Conservation (phyloP, 2,888 invertebrate species). For the Dasypolia templi region DNA sequence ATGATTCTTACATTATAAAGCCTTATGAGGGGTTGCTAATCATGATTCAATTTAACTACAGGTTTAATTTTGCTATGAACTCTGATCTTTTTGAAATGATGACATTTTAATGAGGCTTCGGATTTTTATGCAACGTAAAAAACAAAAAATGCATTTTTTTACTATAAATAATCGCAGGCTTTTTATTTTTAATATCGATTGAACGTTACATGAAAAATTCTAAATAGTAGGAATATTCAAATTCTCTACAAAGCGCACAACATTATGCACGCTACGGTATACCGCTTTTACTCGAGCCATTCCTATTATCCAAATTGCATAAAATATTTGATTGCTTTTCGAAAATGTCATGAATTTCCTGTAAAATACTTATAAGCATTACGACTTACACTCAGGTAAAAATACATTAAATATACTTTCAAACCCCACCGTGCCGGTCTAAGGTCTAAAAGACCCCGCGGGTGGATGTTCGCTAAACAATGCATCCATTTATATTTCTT, state of each 20-base stretch:
- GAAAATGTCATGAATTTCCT: constrained; percentile 21
- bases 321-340: constrained; percentile 35
- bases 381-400: constrained; percentile 51
- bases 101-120: background rate
- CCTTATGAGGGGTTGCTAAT: constrained; percentile 41
- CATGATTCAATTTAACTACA: constrained; percentile 15
- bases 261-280: background rate
- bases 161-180: background rate
- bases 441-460: constrained; percentile 78
- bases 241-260: background rate
- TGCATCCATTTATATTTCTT: constrained; percentile 89
- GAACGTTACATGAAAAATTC: background rate
- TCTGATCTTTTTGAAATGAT: constrained; percentile 19
- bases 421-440: constrained; percentile 70
- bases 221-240: background rate
- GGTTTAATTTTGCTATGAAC: background rate
- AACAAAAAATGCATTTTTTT: no score
- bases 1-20: constrained; percentile 51
- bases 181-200: background rate
- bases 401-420: constrained; percentile 60
- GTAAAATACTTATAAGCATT: constrained; percentile 52
- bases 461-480: constrained; percentile 87
- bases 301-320: constrained; percentile 34
- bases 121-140: no score
- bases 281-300: background rate